Conservation (phyloP, 2,888 invertebrate genomes). For the Dexiosoma caninum region DNA sequence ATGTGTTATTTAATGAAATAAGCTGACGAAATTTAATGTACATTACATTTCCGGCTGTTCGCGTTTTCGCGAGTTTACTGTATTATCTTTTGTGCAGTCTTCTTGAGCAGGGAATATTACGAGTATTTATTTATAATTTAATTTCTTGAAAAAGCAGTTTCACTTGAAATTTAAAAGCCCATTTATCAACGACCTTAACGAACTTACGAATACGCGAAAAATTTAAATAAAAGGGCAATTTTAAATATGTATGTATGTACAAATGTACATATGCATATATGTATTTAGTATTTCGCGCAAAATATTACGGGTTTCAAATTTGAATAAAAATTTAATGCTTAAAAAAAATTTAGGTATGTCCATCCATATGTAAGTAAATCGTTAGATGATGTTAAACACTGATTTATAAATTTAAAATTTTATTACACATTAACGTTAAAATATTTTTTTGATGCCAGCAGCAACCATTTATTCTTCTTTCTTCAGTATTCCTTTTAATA, state of each 20-base stretch:
- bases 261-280: not conserved
- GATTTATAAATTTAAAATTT: not conserved
- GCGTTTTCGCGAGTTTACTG: no score
- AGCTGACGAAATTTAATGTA: no score
- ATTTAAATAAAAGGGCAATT: not conserved
- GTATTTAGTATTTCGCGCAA: not conserved
- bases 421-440: not conserved
- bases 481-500: not conserved
- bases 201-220: no score
- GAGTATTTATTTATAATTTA: no score
- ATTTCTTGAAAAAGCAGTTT: no score
- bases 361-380: no score
- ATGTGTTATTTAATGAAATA: no score
- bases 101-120: no score
- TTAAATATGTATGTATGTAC: not conserved
- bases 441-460: not conserved
- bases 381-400: not conserved
- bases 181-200: no score
- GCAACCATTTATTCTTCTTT: not conserved
- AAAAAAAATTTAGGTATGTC: not conserved
- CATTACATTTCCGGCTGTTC: no score
- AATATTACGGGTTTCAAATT: not conserved
- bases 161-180: no score
- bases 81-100: no score
- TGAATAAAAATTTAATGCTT: not conserved